These are phyloP conservation scores for Myripristis jacobus DNA, from an alignment of 2,797 vertebrate genomes.

Conservation along the genomic window DNA sequence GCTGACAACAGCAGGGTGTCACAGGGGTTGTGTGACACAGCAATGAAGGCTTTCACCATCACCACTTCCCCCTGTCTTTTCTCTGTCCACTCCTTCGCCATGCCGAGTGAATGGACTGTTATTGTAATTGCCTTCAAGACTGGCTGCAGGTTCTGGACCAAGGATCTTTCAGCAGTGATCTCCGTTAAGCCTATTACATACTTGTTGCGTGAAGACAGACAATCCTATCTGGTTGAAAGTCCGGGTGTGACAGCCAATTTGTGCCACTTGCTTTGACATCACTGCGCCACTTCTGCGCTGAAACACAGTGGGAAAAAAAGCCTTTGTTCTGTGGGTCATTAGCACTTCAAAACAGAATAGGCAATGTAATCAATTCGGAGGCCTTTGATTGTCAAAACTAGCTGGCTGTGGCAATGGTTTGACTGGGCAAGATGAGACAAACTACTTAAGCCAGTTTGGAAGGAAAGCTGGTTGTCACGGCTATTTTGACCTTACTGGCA, in stretches of 20 bases:
- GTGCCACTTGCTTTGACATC: conserved; percentile 63
- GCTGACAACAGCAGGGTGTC: conserved; percentile 14
- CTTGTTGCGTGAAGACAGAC: conserved; percentile 73
- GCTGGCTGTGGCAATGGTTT: background rate
- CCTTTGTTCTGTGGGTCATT: conserved; percentile 62
- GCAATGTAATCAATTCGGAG: conserved; percentile 33
- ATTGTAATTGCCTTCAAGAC: conserved; percentile 71
- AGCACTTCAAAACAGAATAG: conserved; percentile 54
- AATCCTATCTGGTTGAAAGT: conserved; percentile 59
- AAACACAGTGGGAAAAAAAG: conserved; percentile 29
- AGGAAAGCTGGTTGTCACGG: background rate
- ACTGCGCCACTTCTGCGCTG: conserved; percentile 29
- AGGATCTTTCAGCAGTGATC: conserved; percentile 72
- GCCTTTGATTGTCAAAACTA: conserved; percentile 18
- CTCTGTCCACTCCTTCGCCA: conserved; percentile 7
- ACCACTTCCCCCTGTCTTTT: conserved; percentile 11
- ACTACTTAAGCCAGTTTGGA: background rate
- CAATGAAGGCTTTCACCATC: conserved; percentile 30
- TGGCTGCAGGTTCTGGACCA: conserved; percentile 64
- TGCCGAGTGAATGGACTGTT: conserved; percentile 47
- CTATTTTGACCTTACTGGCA: background rate
- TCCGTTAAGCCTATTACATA: conserved; percentile 80
- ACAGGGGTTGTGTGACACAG: conserved; percentile 37
- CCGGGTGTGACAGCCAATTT: conserved; percentile 62
- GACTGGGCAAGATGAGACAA: conserved; percentile 9